phyloP scores from a whole-genome alignment of 2,888 invertebrate genomes.

The Acleris cristana region DNA sequence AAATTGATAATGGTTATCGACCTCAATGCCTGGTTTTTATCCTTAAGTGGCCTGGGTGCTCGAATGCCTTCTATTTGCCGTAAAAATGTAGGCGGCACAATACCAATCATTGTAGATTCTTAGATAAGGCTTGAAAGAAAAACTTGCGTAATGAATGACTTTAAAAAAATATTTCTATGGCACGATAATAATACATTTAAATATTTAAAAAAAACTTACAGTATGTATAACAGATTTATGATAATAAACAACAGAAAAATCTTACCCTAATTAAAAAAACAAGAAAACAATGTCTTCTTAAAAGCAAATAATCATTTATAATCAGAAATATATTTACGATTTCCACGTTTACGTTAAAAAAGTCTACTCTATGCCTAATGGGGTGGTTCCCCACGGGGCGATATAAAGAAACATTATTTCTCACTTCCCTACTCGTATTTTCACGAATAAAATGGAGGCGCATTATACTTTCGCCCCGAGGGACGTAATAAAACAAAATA shows the following conservation, averaged over 20 bases:
- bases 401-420: constrained; percentile 61
- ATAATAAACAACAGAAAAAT: background rate
- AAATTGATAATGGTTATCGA: no score
- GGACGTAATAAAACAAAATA: constrained; percentile 42
- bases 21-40: no score
- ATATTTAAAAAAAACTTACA: no score
- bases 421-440: constrained; percentile 58
- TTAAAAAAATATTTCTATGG: no score
- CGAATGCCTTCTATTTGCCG: no score
- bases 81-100: no score
- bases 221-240: no score
- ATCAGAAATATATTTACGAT: constrained; percentile 1
- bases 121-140: no score
- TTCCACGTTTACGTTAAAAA: constrained; percentile 2
- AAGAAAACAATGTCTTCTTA: background rate
- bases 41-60: no score
- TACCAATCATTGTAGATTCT: no score
- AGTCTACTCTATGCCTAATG: constrained; percentile 26
- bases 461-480: constrained; percentile 48
- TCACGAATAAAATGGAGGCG: constrained; percentile 48
- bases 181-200: no score
- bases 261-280: background rate
- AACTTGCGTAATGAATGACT: no score
- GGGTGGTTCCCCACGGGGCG: constrained; percentile 56
- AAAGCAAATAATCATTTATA: background rate